A percentile compares a stretch with the other conserved stretches of the same genome.
Evolutionary conservation across 2,113 vertebrate species (phyloP).

Genomic region (Ellobius talpinus): DNA sequence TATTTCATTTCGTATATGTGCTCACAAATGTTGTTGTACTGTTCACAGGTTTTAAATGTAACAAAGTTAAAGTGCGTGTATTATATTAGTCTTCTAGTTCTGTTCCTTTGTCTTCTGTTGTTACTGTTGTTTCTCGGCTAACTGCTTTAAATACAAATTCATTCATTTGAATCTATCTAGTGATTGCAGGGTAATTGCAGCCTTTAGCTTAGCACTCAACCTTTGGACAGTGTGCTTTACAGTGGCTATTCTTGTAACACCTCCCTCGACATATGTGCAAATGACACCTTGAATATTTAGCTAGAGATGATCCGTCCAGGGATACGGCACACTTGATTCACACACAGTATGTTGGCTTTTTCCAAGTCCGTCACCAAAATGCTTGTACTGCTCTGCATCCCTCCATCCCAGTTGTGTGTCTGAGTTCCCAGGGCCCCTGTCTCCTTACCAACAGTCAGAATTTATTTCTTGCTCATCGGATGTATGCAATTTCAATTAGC

Average conservation of each 20-base stretch:
- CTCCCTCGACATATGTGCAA: not conserved
- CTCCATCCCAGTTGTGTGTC: not conserved
- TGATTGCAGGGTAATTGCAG: not conserved
- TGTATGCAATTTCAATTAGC: not conserved
- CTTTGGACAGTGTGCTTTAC: conserved; percentile 16
- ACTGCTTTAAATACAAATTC: not conserved
- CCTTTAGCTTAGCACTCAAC: not conserved
- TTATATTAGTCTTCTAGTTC: no score
- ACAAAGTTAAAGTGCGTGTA: not conserved
- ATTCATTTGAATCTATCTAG: not conserved
- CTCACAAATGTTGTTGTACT: not conserved
- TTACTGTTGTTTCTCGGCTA: not conserved
- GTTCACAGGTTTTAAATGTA: not conserved
- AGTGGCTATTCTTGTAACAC: not conserved
- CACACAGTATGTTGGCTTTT: not conserved
- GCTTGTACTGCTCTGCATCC: not conserved
- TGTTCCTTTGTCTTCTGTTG: not conserved
- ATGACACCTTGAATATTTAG: not conserved
- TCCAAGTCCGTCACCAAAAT: not conserved
- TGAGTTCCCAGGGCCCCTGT: not conserved
- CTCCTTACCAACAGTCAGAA: conserved; percentile 54
- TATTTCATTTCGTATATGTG: not conserved
- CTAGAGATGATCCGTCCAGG: not conserved
- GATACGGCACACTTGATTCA: not conserved
- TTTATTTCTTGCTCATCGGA: conserved; percentile 62